phyloP scores from a whole-genome alignment of 2,113 vertebrate species.

The Sander vitreus region DNA sequence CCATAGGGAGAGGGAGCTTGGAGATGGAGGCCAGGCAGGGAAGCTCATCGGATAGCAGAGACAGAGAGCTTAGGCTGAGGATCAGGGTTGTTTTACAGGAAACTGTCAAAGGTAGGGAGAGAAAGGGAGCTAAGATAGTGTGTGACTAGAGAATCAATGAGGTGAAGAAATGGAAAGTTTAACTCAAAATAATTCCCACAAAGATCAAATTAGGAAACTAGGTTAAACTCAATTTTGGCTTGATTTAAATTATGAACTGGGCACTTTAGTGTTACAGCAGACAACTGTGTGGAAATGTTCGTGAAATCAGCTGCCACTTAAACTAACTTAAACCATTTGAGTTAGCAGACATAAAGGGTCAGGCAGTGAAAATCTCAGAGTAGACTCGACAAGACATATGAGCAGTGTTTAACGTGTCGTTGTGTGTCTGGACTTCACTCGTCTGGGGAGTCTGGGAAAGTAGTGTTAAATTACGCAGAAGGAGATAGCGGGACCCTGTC shows the following conservation, averaged over 20 bases:
- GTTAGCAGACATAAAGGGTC: constrained; percentile 50
- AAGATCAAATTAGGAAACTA: constrained; percentile 67
- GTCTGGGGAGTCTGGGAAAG: constrained; percentile 68
- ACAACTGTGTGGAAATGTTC: constrained; percentile 27
- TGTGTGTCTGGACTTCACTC: constrained; percentile 56
- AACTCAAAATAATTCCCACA: constrained; percentile 75
- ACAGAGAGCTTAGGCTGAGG: constrained; percentile 79
- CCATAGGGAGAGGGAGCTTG: constrained; percentile 70
- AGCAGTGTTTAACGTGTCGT: constrained; percentile 71
- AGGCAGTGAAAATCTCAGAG: constrained; percentile 41
- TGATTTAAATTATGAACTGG: constrained; percentile 30
- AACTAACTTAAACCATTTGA: constrained; percentile 23
- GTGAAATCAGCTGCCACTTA: constrained; percentile 34
- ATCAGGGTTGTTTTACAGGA: constrained; percentile 81
- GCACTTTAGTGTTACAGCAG: neutral
- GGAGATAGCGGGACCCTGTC: constrained; percentile 81
- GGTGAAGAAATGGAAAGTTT: constrained; percentile 69
- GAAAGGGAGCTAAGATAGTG: constrained; percentile 60
- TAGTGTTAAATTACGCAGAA: constrained; percentile 88
- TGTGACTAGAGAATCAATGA: constrained; percentile 76
- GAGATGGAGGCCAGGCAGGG: constrained; percentile 78
- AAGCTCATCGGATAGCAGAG: constrained; percentile 78
- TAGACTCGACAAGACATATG: constrained; percentile 64
- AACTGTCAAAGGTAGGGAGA: constrained; percentile 76
- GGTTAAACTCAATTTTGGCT: constrained; percentile 47